Percentiles rank a stretch among this genome's conserved stretches.
These are phyloP conservation scores for Ditula angustiorana DNA, from an alignment of 2,888 invertebrate species.

Conservation along the genomic window DNA sequence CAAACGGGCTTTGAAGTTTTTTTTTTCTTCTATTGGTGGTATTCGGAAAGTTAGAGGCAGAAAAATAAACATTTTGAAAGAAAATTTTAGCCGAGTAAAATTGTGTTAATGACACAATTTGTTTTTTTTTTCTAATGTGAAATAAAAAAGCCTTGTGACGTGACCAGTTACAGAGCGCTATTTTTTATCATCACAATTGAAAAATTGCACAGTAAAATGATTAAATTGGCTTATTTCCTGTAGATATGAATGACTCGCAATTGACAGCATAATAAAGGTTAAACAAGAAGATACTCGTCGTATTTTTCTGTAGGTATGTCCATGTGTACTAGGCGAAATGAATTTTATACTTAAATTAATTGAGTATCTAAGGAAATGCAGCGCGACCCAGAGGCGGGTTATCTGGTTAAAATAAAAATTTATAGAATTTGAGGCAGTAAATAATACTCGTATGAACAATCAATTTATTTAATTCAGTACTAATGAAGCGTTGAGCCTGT, in stretches of 20 bases:
- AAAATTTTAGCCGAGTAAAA: no score
- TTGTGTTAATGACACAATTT: no score
- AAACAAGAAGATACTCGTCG: background rate
- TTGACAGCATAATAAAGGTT: background rate
- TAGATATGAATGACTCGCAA: constrained; percentile 1
- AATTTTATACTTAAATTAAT: background rate
- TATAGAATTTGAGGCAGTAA: background rate
- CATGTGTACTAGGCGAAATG: background rate
- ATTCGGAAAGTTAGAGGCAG: no score
- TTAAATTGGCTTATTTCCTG: constrained; percentile 29
- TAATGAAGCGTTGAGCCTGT: no score
- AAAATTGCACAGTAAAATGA: constrained; percentile 21
- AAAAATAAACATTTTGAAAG: no score
- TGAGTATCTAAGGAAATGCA: background rate
- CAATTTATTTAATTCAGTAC: no score
- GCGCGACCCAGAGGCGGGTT: background rate
- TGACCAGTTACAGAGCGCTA: background rate
- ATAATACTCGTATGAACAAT: no score
- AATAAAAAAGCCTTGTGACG: background rate
- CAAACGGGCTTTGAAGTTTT: no score
- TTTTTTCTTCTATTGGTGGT: background rate
- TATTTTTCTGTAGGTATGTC: background rate
- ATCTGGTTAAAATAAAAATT: background rate
- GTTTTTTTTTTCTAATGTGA: no score
- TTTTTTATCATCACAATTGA: constrained; percentile 18